Evolutionary conservation across 2,113 vertebrate species (phyloP), one percentile per base, ranked within the genome.

Genomic region (Pteruthius melanotis): DNA sequence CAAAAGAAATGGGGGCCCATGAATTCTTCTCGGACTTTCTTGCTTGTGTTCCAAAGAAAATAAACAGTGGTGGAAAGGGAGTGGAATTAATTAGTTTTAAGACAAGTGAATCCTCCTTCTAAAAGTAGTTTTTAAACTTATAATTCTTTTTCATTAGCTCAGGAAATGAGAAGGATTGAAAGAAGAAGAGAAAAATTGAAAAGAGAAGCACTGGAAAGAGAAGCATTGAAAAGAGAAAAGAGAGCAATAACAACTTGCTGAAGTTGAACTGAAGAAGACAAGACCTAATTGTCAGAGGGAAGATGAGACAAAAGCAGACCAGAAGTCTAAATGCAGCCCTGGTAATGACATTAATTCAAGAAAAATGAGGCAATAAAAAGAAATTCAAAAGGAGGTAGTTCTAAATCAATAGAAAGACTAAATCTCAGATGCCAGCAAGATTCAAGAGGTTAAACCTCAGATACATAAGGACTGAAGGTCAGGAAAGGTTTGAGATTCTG

Each of bases 11-110:
- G 16, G 15, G 17, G 45, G 6, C 4, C 6, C 3, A 9, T 15
- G 42, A 24, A 91, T 3, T 6, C 22, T 37, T 39, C 72, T 87
- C 0, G 0, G 28, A 45, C 8, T 42, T 80, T n/a, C 13, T 31
- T 69, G 11, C 28, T 57, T 78, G 12, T n/a, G 6, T 49, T 81
- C n/a, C 49, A 52, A 49, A 64, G 20, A 37, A 87, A 72, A 56
- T 6, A 17, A 77, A 6, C 15, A 76, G 31, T 15, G 4, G 11
- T 4, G 9, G 61, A 64, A 61, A 61, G 13, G 20, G 10, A 53
- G 12, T 21, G 16, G 27, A 72, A 69, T 69, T 52, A 24, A 23
- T 75, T 56, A 20, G 5, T 56, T 66, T 79, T 71, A 74, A 60
- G 37, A 57, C 15, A 76, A 88, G 15, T 7, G 9, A 84, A 70